Base-by-base conservation (phyloP, 2,888 invertebrate species). In the Alviniconcha strummeri region DNA sequence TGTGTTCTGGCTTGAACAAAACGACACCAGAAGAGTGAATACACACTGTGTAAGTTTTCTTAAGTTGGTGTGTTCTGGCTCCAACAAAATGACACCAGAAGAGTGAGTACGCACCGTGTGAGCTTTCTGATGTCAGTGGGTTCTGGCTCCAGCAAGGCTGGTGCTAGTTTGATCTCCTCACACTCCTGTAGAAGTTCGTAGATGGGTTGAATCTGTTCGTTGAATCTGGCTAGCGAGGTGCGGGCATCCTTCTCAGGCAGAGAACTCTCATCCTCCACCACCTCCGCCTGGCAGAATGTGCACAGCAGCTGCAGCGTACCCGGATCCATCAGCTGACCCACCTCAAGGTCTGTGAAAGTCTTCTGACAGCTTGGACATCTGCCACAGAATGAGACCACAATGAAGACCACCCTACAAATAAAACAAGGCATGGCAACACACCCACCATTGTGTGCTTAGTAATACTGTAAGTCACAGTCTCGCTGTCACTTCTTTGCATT, bases 331-430 rank as follows among this genome's bases (percentile, higher is more conserved):
- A 94, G 83, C 86, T 93, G 90, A 71, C 94, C 94, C 91, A 96
- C 96, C 89, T 99, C 98, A 71, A 98, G 95, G 94, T 99, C 99
- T 71, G 98, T 98, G 93, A 98, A 99, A 0, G 98, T 97, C 94
- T 98, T 98, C 82, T 96, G 95, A 94, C 99, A 99, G 82, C 96
- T 95, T 5, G 97, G 96, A 93, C 99, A 99, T 92, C 82, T 82
- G 76, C 9, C 55, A 81, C 9, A 57, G 56, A 72, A 76, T 11
- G 36, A 13, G 60, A 13, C 36, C 36, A 36, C 36, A 36, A 36
- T 36, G 36, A 36, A 36, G 36, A 36, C 36, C 36, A 36, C 36
- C 36, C 36, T 36, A 36, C 36, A 36, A 36, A 36, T 36, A 36
- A 36, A 36, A 36, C 36, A 36, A 36, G 36, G 36, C 36, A 3